Evolutionary conservation across 2,113 vertebrate species (phyloP).

Genomic region (Nyctibius bracteatus): DNA sequence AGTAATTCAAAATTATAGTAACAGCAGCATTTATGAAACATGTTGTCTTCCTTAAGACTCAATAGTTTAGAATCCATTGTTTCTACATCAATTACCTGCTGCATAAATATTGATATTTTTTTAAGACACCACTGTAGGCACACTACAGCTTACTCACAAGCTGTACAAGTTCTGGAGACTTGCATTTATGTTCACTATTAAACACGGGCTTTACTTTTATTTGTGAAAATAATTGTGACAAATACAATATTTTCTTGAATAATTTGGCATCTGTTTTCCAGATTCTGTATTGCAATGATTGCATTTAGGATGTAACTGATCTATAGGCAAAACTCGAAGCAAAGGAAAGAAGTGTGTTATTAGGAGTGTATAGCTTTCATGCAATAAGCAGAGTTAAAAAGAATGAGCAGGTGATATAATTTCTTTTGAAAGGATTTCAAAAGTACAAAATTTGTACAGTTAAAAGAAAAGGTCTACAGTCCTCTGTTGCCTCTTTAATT

Average conservation of each 20-base stretch:
- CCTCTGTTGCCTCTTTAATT: constrained; percentile 65
- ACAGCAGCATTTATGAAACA: neutral
- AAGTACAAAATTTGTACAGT: constrained; percentile 20
- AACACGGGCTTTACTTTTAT: neutral
- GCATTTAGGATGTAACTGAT: neutral
- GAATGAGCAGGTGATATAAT: neutral
- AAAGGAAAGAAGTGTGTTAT: neutral
- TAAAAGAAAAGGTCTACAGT: constrained; percentile 33
- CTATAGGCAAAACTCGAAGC: neutral
- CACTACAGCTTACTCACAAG: neutral
- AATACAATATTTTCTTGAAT: neutral
- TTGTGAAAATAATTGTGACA: constrained; percentile 1
- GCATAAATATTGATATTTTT: neutral
- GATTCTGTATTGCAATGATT: neutral
- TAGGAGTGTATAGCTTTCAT: neutral
- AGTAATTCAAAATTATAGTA: neutral
- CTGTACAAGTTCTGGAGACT: neutral
- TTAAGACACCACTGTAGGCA: neutral
- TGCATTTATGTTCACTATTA: neutral
- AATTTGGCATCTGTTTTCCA: neutral
- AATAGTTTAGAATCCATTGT: neutral
- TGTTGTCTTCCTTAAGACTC: neutral
- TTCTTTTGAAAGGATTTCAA: constrained; percentile 40
- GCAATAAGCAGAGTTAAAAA: neutral
- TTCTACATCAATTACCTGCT: neutral